These are phyloP conservation scores for Planiliza haematocheilus DNA, from an alignment of 2,113 vertebrate species.

Conservation along the genomic window DNA sequence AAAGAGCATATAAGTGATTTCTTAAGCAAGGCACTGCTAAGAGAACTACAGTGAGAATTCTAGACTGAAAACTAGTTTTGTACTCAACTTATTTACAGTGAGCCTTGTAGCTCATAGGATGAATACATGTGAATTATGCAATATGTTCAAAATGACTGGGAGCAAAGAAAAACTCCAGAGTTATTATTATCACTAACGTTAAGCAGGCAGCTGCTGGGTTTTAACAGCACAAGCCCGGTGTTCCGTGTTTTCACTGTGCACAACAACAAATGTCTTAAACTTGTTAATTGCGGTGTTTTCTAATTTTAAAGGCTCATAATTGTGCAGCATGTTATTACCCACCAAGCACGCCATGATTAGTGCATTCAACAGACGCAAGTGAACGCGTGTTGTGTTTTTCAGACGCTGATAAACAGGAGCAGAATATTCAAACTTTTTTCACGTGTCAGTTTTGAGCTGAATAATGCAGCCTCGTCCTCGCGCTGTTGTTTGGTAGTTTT, in stretches of 20 bases:
- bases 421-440: slow-evolving; percentile 45
- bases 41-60: neutral
- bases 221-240: neutral
- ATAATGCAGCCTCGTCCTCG: neutral
- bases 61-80: slow-evolving; percentile 20
- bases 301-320: slow-evolving; percentile 59
- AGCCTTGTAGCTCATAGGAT: neutral
- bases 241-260: slow-evolving; percentile 12
- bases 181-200: neutral
- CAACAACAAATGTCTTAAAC: slow-evolving; percentile 42
- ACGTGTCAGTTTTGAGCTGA: slow-evolving; percentile 13
- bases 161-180: neutral
- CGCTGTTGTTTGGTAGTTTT: neutral
- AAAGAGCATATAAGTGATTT: neutral
- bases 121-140: slow-evolving; percentile 38
- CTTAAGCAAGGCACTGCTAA: neutral
- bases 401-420: neutral
- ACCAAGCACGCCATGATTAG: slow-evolving; percentile 14
- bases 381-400: slow-evolving; percentile 15
- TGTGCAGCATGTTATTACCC: slow-evolving; percentile 34
- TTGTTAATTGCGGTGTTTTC: slow-evolving; percentile 39
- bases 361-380: slow-evolving; percentile 28
- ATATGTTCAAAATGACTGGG: slow-evolving; percentile 1
- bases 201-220: neutral
- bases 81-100: slow-evolving; percentile 12